Evolutionary conservation across 2,888 invertebrate genomes (phyloP), one percentile per base, ranked within the genome.

Genomic region (Aplocera efformata): DNA sequence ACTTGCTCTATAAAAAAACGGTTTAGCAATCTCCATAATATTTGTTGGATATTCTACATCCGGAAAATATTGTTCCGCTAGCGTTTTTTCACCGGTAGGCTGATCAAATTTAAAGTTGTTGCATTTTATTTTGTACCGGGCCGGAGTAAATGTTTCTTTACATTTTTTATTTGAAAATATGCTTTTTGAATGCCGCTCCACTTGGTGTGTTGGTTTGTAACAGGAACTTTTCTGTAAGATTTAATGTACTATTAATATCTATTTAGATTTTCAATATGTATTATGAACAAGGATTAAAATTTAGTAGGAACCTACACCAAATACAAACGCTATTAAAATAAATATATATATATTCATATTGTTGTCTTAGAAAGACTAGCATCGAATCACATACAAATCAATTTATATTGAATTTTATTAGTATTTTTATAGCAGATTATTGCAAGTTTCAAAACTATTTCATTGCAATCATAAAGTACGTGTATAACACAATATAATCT

Each of bases 21-120:
- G 79, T 42, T 67, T 67, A 1, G 59, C 50, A n/a, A 67, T 46
- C 7, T 79, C 78, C 37, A 72, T 44, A 26, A 73, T 56, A 43
- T 61, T 64, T 10, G 53, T 55, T 8, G 74, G 74, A 36, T 63
- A 74, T 48, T 73, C 72, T 0, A 71, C 56, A 13, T 58, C 59
- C 1, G 74, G 75, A 28, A 73, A 73, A 44, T 50, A 63, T 39
- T 59, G 58, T 17, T 48, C 30, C 13, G 47, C 35, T n/a, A 48
- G 22, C 28, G 42, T 49, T 21, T 51, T 46, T 4, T 27, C 34
- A 6, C 35, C 9, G 1, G 11, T 29, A 13, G 50, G 30, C 20
- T 50, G 56, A 9, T 55, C 55, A 30, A 52, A 50, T 2, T 42
- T 34, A 1, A 45, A 49, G 39, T 52, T 58, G 35, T 32, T 37